phyloP scores from a whole-genome alignment of 2,888 invertebrate genomes.

The Sinopyrophorus schimmeli region DNA sequence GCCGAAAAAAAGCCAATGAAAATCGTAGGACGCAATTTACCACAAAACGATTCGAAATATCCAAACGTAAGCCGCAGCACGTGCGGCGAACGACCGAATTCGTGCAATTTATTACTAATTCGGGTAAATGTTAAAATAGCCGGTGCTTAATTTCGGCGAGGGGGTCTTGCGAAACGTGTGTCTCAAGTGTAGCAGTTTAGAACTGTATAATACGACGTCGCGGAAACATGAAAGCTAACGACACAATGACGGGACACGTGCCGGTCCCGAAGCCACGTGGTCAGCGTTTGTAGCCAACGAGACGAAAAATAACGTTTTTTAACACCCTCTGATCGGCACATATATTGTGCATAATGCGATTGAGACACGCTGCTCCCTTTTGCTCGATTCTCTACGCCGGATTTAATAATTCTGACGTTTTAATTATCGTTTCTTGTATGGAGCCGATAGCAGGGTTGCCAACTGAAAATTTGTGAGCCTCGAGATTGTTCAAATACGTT shows the following conservation, averaged over 20 bases:
- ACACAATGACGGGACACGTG: slow-evolving; percentile 50
- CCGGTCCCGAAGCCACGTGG: slow-evolving; percentile 51
- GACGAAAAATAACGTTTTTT: slow-evolving; percentile 56
- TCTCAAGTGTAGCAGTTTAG: slow-evolving; percentile 39
- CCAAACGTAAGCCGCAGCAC: slow-evolving; percentile 51
- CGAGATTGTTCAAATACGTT: too few relatives aligned
- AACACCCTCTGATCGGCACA: slow-evolving; percentile 45
- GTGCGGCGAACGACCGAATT: slow-evolving; percentile 51
- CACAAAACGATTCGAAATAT: slow-evolving; percentile 40
- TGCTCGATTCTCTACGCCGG: too few relatives aligned
- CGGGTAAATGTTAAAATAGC: slow-evolving; percentile 54
- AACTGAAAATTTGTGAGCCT: too few relatives aligned
- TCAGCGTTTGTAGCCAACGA: slow-evolving; percentile 51
- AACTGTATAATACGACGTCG: slow-evolving; percentile 42
- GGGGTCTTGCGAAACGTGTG: slow-evolving; percentile 18
- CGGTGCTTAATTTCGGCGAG: slow-evolving; percentile 28
- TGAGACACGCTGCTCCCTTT: slow-evolving; percentile 26
- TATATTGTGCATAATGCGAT: slow-evolving; percentile 27
- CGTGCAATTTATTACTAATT: slow-evolving; percentile 55
- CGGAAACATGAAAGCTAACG: slow-evolving; percentile 48
- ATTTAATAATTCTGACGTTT: slow-evolving; percentile 8
- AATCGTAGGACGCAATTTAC: slow-evolving; percentile 28
- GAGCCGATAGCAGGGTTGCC: too few relatives aligned
- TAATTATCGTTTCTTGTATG: too few relatives aligned
- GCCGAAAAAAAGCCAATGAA: too few relatives aligned